Evolutionary conservation across 2,113 vertebrate genomes (phyloP), one percentile per base, ranked within the genome.

Genomic region (Octodon degus): DNA sequence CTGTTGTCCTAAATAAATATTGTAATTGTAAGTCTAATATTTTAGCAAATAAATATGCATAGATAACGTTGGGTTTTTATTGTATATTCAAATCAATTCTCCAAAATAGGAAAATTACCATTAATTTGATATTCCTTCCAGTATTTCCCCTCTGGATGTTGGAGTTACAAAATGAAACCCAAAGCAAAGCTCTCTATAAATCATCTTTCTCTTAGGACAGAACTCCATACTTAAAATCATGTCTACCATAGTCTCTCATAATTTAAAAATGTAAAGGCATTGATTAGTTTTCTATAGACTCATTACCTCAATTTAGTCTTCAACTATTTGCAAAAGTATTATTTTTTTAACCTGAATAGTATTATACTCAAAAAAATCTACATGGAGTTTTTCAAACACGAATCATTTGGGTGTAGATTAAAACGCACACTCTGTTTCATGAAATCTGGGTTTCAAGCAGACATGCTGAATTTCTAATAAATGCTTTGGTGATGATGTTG

Each of bases 1-100:
- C 96, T 96, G 74, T 95, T 97, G 86, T 95, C 90, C 92, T n/a
- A 94, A 88, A 86, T 90, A 96, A 98, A 72, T 92, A 98, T 53
- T 97, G 80, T 76, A 97, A 94, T 93, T 97, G 10, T 93, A 85
- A 47, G 95, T 96, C 58, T 84, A 55, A 47, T 87, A 90, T 68
- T 89, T 30, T 74, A 97, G 43, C 58, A 80, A 82, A 80, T 92
- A 72, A 94, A 27, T 72, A 60, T 40, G 37, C 25, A 77, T 7
- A 0, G 47, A 91, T 83, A 47, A 81, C 20, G 11, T 58, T 53
- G 37, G 50, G 24, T 19, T 60, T 17, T 63, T 19, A 50, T n/a
- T 79, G 3, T 63, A 50, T 90, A 95, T 93, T 96, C 43, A 89
- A 94, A 95, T 86, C 8, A 70, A 20, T 94, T 87, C 19, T 95